phyloP scores from a whole-genome alignment of 2,113 vertebrate species.

The Rattus norvegicus region DNA sequence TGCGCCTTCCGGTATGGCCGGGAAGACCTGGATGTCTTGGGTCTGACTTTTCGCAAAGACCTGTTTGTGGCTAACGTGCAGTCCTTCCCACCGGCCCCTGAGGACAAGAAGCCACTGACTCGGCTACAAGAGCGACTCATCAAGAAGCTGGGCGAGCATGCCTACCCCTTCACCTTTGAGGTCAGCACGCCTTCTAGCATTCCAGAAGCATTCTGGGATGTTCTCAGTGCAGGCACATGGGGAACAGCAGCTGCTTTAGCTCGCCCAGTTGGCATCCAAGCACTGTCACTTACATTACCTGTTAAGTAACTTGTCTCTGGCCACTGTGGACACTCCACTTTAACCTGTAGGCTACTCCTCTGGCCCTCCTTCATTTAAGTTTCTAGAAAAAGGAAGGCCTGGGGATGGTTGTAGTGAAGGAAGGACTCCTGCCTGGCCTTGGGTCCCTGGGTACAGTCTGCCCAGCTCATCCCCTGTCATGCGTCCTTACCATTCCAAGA shows the following conservation, averaged over 20 bases:
- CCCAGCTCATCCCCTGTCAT: background rate
- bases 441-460: background rate
- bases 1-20: conserved; percentile 98
- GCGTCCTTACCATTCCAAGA: background rate
- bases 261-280: background rate
- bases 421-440: background rate
- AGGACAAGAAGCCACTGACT: conserved; percentile 92
- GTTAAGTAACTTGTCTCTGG: conserved; percentile 29
- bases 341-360: background rate
- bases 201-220: background rate
- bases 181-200: conserved; percentile 73
- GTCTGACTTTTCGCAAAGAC: conserved; percentile 96
- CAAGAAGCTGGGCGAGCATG: conserved; percentile 96
- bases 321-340: background rate
- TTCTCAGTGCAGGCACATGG: background rate
- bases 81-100: conserved; percentile 91
- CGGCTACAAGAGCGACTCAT: conserved; percentile 96
- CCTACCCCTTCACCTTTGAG: conserved; percentile 97
- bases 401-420: background rate
- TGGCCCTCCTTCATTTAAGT: background rate
- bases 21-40: conserved; percentile 96
- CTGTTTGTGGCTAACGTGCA: conserved; percentile 95
- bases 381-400: background rate
- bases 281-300: background rate
- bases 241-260: background rate